Evolutionary conservation across 1,140 invertebrate species (phyloP).

Genomic region (Aphis gossypii): DNA sequence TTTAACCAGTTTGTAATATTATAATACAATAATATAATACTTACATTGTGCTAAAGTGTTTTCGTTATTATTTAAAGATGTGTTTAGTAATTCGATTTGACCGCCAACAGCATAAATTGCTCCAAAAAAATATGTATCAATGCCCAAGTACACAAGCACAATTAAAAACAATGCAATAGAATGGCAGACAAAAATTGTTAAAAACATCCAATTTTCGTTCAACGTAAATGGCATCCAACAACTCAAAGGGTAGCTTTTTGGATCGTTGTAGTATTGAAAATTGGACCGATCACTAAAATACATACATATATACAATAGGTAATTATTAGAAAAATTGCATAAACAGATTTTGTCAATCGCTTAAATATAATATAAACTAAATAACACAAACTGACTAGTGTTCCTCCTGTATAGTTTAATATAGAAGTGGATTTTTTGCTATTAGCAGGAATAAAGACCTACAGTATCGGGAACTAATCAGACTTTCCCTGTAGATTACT

Average conservation of each 20-base stretch:
- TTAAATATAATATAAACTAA: too few species aligned
- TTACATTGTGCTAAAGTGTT: neutral
- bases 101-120: slow-evolving; percentile 20
- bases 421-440: too few species aligned
- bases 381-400: too few species aligned
- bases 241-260: neutral
- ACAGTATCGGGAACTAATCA: too few species aligned
- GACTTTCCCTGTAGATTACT: too few species aligned
- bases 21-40: neutral
- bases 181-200: neutral
- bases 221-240: slow-evolving; percentile 37
- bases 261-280: slow-evolving; percentile 25
- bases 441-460: too few species aligned
- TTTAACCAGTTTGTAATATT: neutral
- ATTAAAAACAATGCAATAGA: neutral
- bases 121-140: slow-evolving; percentile 28
- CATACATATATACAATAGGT: neutral
- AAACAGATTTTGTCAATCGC: neutral
- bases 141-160: neutral
- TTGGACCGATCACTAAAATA: neutral
- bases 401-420: too few species aligned
- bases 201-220: neutral
- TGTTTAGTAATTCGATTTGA: slow-evolving; percentile 37
- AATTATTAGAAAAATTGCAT: neutral
- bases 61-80: neutral